A percentile compares a stretch with the other conserved stretches of the same genome.
phyloP scores from a whole-genome alignment of 2,888 invertebrate genomes.

The Lasioglossum pauxillum region DNA sequence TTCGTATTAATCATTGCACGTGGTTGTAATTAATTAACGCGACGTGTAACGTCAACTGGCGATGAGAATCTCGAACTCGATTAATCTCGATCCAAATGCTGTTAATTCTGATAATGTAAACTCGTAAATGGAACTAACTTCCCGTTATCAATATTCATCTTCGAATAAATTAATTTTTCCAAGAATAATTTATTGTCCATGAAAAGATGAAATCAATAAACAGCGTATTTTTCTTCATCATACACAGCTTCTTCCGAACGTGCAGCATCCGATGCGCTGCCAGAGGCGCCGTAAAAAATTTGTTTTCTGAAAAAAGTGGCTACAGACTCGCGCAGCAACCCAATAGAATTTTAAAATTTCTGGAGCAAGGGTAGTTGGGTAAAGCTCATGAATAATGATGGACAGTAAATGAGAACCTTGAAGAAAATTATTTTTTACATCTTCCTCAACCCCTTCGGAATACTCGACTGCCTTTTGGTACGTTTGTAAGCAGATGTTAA shows the following conservation, averaged over 20 bases:
- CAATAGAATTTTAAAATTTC: conserved; percentile 1
- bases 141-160: not conserved
- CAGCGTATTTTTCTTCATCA: not conserved
- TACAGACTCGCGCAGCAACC: not conserved
- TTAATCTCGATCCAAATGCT: too few relatives aligned
- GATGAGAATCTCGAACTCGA: too few relatives aligned
- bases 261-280: not conserved
- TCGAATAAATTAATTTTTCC: not conserved
- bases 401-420: not conserved
- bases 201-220: not conserved
- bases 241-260: not conserved
- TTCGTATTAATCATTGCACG: not conserved
- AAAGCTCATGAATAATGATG: not conserved
- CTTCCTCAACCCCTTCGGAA: not conserved
- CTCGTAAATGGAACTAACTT: too few relatives aligned
- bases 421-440: not conserved
- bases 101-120: too few relatives aligned
- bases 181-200: not conserved
- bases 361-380: not conserved
- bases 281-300: not conserved
- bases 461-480: not conserved
- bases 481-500: not conserved
- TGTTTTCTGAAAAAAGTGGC: not conserved
- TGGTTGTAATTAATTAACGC: too few relatives aligned
- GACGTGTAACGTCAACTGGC: too few relatives aligned